Evolutionary conservation across 2,888 invertebrate species (phyloP), one percentile per base, ranked within the genome.

Genomic region (Caenorhabditis uteleia): DNA sequence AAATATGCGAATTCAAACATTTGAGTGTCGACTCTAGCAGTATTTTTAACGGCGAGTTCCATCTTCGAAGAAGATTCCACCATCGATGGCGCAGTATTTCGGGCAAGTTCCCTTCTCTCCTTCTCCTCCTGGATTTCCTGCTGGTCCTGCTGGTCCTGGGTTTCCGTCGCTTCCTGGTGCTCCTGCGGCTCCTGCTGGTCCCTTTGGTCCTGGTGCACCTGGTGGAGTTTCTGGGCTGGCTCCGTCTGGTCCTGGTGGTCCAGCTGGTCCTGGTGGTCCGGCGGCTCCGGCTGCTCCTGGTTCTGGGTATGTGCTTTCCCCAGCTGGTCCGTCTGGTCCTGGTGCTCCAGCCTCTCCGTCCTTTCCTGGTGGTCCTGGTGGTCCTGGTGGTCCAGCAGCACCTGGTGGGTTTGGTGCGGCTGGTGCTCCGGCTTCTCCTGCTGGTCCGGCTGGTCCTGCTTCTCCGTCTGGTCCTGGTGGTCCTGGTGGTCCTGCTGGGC

Each of bases 401-500:
- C 33, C 44, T 23, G 56, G 44, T 29, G 29, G 29, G 2, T 20
- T 1, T 27, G 45, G 54, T 6, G 29, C 20, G 10, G 47, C 70
- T 20, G 68, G 62, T 18, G 54, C 31, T 38, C 73, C 73, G 20
- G 56, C 29, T 18, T 45, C 58, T 50, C 68, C 72, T 23, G 57
- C 53, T 8, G 55, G 34, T 39, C 74, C 74, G 26, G 64, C 42
- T 23, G 59, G 56, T 60, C 73, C 73, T 23, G 62, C 57, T 29
- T 29, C 39, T 47, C 49, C 49, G 40, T 38, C 39, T 26, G 38
- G 59, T 20, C 76, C 76, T 25, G 74, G 74, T 4, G 74, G 69
- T 48, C 74, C 72, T 36, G 62, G 67, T 7, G 72, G 69, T 20
- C 69, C 70, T 16, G 56, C 56, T n/a, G 68, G 71, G n/a, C 59